Evolutionary conservation across 2,113 vertebrate species (phyloP).

Genomic region (Theristicus caerulescens): DNA sequence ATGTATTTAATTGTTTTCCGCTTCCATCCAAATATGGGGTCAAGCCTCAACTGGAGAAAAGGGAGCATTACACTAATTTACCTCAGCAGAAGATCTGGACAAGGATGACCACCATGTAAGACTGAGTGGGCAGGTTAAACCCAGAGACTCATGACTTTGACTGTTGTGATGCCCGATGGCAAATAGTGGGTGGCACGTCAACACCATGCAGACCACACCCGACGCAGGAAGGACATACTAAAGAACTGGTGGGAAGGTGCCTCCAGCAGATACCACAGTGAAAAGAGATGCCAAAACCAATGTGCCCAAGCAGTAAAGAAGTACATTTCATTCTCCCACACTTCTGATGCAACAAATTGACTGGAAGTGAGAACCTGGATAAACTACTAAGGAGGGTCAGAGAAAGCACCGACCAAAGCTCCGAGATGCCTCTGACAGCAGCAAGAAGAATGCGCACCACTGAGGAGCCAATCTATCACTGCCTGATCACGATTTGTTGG

Average conservation of each 20-base stretch:
- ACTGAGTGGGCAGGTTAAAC: neutral
- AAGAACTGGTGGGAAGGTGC: neutral
- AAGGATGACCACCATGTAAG: neutral
- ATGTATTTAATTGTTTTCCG: neutral
- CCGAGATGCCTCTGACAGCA: neutral
- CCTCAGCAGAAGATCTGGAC: neutral
- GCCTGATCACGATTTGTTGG: neutral
- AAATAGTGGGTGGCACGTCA: neutral
- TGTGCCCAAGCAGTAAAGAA: neutral
- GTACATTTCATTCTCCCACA: neutral
- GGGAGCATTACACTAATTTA: neutral
- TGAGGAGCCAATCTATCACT: conserved; percentile 14
- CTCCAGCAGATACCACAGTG: neutral
- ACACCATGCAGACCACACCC: neutral
- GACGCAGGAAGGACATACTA: neutral
- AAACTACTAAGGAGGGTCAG: neutral
- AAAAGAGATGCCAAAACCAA: neutral
- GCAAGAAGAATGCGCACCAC: neutral
- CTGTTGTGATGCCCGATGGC: neutral
- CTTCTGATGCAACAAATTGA: neutral
- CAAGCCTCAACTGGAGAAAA: neutral
- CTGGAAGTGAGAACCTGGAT: neutral
- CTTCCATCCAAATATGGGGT: neutral
- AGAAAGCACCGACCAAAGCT: neutral
- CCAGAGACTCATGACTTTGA: neutral